A percentile compares a stretch with the other conserved stretches of the same genome.
Evolutionary conservation across 2,797 vertebrate genomes (phyloP).

Genomic region (Sus cebifrons): DNA sequence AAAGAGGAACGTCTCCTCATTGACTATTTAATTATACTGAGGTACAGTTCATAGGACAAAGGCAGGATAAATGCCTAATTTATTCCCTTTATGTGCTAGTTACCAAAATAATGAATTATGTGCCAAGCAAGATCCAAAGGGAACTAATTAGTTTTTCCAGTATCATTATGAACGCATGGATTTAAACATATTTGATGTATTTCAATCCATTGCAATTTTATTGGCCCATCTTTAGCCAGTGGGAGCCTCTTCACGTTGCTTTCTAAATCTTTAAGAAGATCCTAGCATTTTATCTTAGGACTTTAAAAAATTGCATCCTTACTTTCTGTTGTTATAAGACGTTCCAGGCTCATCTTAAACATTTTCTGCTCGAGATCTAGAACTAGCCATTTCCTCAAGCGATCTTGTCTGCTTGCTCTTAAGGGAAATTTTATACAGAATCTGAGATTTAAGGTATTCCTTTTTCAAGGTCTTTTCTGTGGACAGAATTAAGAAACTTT

Average conservation of each 20-base stretch:
- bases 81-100: conserved; percentile 43
- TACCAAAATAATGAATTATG: conserved; percentile 46
- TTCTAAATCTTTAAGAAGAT: background rate
- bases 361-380: background rate
- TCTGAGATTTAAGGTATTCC: background rate
- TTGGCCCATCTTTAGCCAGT: background rate
- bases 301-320: background rate
- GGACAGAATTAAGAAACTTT: background rate
- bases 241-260: background rate
- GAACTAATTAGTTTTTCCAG: conserved; percentile 16
- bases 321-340: background rate
- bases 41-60: background rate
- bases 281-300: background rate
- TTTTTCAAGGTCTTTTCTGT: conserved; percentile 24
- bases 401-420: background rate
- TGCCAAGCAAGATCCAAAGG: conserved; percentile 20
- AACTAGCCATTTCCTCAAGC: background rate
- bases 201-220: background rate
- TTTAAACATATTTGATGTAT: conserved; percentile 4
- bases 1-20: background rate
- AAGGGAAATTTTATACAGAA: background rate
- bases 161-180: background rate
- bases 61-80: background rate
- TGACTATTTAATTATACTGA: background rate
- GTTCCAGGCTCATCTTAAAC: background rate